Evolutionary conservation across 2,888 invertebrate species (phyloP), one percentile per base, ranked within the genome.

Genomic region (Camptogramma bilineatum): DNA sequence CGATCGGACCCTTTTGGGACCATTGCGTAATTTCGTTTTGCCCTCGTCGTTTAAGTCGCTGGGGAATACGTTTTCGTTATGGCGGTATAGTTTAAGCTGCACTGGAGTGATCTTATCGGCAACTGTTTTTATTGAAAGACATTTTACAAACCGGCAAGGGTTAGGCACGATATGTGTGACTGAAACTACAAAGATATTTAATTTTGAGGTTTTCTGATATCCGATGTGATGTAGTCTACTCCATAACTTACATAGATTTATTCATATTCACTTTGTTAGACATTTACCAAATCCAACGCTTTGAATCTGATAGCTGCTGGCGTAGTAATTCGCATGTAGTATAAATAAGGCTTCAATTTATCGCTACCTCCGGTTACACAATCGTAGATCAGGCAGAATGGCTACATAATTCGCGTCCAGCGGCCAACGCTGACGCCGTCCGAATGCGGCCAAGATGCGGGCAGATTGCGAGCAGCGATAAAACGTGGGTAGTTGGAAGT

Each of bases 21-120:
- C 77, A 79, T 83, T 85, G 79, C 81, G 87, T 85, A 87, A 87
- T 88, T 87, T 86, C 84, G 82, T 87, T 85, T 85, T 76, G 73
- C 80, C 80, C 79, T 69, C 73, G 70, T 71, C 74, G 73, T 73
- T 66, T 67, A 72, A 73, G 66, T 78, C 83, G 69, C 79, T 76
- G 64, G 80, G 81, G 84, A 84, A 71, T 77, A 74, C 70, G 72
- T 74, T 75, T 73, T 78, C 74, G 76, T 76, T 66, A 55, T 47
- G 51, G 75, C 77, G 78, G 77, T 77, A 80, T 79, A 80, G 82
- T 80, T 80, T 80, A 79, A 82, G 72, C 77, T 73, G 62, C 71
- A 62, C 68, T 73, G 69, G 69, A 69, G 70, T 72, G 69, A 64
- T 72, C 51, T 69, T 70, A 68, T 68, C 70, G 69, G 63, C 67